phyloP scores from a whole-genome alignment of 2,797 vertebrate genomes.

The Phrynocephalus vlangalii region DNA sequence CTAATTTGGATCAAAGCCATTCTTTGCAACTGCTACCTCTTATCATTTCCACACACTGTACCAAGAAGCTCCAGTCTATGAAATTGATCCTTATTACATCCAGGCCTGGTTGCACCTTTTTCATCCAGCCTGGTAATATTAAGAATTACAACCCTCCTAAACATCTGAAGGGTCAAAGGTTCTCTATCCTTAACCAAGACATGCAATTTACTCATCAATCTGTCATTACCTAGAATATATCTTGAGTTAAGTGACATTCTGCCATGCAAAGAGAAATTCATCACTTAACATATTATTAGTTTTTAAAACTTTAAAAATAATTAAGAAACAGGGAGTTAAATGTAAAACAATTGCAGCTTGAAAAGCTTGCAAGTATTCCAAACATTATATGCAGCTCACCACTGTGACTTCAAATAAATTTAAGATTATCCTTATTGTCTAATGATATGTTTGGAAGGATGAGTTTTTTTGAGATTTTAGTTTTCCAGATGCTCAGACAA shows the following conservation, averaged over 20 bases:
- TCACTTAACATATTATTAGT: background rate
- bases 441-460: constrained; percentile 81
- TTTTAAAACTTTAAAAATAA: background rate
- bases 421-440: constrained; percentile 80
- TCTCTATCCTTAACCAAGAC: background rate
- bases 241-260: background rate
- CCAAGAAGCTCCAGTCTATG: background rate
- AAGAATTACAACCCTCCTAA: background rate
- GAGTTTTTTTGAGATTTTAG: constrained; percentile 76
- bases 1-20: background rate
- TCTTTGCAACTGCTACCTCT: background rate
- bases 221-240: background rate
- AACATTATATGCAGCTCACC: constrained; percentile 35
- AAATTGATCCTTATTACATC: background rate
- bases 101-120: background rate
- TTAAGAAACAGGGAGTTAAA: background rate
- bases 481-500: constrained; percentile 82
- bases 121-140: background rate
- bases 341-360: constrained; percentile 10
- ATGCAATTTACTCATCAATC: background rate
- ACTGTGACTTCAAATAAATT: constrained; percentile 72
- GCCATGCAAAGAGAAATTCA: too few species aligned
- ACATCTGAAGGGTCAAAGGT: background rate
- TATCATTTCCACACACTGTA: background rate
- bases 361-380: constrained; percentile 34